These are phyloP conservation scores for Dryobotodes eremita DNA, from an alignment of 2,888 invertebrate species.

Conservation along the genomic window DNA sequence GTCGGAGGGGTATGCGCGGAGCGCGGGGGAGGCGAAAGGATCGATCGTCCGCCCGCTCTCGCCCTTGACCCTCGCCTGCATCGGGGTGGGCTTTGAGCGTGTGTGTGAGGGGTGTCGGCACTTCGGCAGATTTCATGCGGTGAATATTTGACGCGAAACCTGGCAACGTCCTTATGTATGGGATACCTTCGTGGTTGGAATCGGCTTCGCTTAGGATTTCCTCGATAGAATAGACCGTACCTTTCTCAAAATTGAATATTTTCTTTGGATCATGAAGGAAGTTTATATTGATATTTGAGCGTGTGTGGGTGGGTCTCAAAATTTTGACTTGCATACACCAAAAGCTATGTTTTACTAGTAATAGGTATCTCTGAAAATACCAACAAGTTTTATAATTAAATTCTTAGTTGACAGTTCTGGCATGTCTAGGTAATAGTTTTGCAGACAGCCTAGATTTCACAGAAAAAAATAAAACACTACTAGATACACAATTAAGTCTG, in stretches of 20 bases:
- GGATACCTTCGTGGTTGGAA: conserved; percentile 12
- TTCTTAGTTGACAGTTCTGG: neutral
- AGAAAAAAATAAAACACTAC: neutral
- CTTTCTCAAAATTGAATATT: neutral
- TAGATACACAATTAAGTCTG: neutral
- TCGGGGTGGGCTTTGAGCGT: conserved; percentile 61
- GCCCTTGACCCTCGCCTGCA: conserved; percentile 85
- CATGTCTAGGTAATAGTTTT: neutral
- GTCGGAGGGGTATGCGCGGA: conserved; percentile 43
- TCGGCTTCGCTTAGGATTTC: neutral
- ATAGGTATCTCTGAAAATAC: neutral
- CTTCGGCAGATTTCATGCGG: conserved; percentile 51
- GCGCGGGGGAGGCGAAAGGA: conserved; percentile 57
- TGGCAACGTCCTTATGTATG: conserved; percentile 16
- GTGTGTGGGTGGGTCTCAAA: too few relatives aligned
- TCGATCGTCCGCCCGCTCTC: conserved; percentile 74
- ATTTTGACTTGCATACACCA: too few relatives aligned
- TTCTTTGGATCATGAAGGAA: neutral
- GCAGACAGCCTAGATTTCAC: neutral
- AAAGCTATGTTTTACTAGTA: neutral
- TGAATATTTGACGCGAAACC: conserved; percentile 60
- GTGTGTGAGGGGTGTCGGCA: conserved; percentile 55
- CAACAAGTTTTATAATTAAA: neutral
- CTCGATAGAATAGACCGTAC: neutral
- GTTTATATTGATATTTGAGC: neutral